Percentiles rank a stretch among this genome's conserved stretches.
Evolutionary conservation across 1,140 invertebrate genomes (phyloP).

Genomic region (Laodelphax striatellus): DNA sequence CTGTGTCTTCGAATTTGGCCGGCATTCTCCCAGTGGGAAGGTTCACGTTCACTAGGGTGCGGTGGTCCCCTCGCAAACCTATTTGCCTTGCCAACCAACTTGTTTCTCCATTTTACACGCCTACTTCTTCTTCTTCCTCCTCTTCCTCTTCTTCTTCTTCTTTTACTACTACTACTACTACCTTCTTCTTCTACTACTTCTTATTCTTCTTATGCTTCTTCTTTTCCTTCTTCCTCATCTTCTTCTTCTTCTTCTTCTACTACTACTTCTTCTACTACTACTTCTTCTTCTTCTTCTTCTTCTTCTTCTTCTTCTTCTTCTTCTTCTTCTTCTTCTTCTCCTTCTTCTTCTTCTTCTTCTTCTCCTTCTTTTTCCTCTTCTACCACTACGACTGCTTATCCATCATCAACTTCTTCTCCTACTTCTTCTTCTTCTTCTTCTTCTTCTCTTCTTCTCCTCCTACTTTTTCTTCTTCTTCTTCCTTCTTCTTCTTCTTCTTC

Average conservation of each 20-base stretch:
- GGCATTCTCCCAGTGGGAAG: not conserved
- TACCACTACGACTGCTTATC: too few species aligned
- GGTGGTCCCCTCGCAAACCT: slow-evolving; percentile 9
- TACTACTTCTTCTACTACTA: too few species aligned
- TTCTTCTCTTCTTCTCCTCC: slow-evolving; percentile 12
- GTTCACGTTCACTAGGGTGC: not conserved
- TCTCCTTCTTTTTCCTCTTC: not conserved
- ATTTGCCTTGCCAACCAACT: not conserved
- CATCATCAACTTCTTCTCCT: slow-evolving; percentile 6
- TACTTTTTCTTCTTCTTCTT: slow-evolving; percentile 1
- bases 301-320: too few species aligned
- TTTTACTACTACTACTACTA: slow-evolving; percentile 12
- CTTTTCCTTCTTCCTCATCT: not conserved
- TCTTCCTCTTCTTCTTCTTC: slow-evolving; percentile 7
- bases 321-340: too few species aligned
- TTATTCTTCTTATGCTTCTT: not conserved
- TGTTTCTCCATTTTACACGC: not conserved
- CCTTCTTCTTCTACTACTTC: not conserved
- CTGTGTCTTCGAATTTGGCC: not conserved
- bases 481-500: not conserved
- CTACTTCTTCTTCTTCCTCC: not conserved
- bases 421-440: slow-evolving; percentile 6
- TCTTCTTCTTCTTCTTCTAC: not conserved
- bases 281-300: too few species aligned
- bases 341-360: too few species aligned